Conservation (phyloP, 2,113 vertebrate genomes). For the Misgurnus anguillicaudatus region DNA sequence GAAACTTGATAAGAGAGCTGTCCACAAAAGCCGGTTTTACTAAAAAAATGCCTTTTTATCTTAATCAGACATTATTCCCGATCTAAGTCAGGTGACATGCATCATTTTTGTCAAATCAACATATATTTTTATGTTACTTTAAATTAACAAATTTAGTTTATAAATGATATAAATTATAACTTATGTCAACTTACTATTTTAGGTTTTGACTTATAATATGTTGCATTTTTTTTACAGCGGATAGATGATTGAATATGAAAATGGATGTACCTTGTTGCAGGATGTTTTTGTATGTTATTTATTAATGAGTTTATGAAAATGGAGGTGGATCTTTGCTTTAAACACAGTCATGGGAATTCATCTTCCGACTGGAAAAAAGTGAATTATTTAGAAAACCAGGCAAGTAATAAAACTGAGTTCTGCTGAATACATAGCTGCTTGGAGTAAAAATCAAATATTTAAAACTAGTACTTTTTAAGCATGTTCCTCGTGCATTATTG, state of each 20-base stretch:
- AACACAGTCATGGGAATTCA: conserved; percentile 28
- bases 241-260: conserved; percentile 11
- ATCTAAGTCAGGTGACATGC: background rate
- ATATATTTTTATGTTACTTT: no score
- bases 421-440: background rate
- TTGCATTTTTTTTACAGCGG: no score
- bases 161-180: no score
- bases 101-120: no score
- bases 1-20: background rate
- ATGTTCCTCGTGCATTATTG: conserved; percentile 12
- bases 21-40: background rate
- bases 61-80: background rate
- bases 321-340: conserved; percentile 43
- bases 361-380: conserved; percentile 23
- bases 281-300: conserved; percentile 35
- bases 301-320: conserved; percentile 33
- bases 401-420: conserved; percentile 17
- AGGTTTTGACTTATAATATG: no score
- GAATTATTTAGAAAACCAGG: conserved; percentile 37
- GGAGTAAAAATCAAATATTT: conserved; percentile 32
- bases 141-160: no score
- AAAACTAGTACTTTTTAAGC: conserved; percentile 11
- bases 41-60: background rate
- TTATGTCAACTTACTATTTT: no score
- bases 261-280: conserved; percentile 21